A percentile compares a stretch with the other conserved stretches of the same genome.
Evolutionary conservation across 2,888 invertebrate species (phyloP).

Genomic region (Pyralis farinalis): DNA sequence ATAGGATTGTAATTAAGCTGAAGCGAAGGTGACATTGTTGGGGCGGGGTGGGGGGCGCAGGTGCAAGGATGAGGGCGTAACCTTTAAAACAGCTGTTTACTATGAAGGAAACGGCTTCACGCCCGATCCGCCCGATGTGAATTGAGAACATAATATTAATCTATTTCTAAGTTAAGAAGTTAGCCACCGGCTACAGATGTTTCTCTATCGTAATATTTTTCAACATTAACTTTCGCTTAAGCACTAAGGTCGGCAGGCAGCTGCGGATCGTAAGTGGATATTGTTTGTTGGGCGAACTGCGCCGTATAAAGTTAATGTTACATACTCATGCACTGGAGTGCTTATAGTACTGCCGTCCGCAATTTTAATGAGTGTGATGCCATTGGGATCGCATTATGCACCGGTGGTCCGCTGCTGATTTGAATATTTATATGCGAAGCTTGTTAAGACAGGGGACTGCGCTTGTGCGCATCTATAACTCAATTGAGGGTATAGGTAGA

Average conservation of each 20-base stretch:
- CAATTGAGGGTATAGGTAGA: too few relatives aligned
- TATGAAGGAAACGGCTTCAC: slow-evolving; percentile 55
- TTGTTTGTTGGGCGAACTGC: slow-evolving; percentile 31
- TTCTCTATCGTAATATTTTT: slow-evolving; percentile 22
- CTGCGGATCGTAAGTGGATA: slow-evolving; percentile 30
- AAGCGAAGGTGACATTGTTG: slow-evolving; percentile 40
- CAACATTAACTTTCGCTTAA: slow-evolving; percentile 23
- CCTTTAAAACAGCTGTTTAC: slow-evolving; percentile 73
- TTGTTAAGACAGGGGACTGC: slow-evolving; percentile 48
- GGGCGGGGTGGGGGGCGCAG: slow-evolving; percentile 47
- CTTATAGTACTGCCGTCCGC: slow-evolving; percentile 35
- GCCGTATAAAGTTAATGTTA: slow-evolving; percentile 16
- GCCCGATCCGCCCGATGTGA: slow-evolving; percentile 41
- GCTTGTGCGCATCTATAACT: slow-evolving; percentile 37
- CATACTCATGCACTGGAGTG: slow-evolving; percentile 17
- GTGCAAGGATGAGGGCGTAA: slow-evolving; percentile 70
- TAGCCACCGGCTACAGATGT: slow-evolving; percentile 35
- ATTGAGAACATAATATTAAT: slow-evolving; percentile 49
- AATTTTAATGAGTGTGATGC: slow-evolving; percentile 59
- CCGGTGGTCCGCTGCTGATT: slow-evolving; percentile 55
- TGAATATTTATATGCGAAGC: slow-evolving; percentile 68
- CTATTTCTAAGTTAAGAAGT: slow-evolving; percentile 55
- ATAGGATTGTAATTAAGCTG: slow-evolving; percentile 66
- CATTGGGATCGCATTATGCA: slow-evolving; percentile 45
- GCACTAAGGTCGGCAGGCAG: slow-evolving; percentile 31